Base-by-base conservation (phyloP, 1,140 invertebrate genomes). In the Muscidifurax raptorellus region DNA sequence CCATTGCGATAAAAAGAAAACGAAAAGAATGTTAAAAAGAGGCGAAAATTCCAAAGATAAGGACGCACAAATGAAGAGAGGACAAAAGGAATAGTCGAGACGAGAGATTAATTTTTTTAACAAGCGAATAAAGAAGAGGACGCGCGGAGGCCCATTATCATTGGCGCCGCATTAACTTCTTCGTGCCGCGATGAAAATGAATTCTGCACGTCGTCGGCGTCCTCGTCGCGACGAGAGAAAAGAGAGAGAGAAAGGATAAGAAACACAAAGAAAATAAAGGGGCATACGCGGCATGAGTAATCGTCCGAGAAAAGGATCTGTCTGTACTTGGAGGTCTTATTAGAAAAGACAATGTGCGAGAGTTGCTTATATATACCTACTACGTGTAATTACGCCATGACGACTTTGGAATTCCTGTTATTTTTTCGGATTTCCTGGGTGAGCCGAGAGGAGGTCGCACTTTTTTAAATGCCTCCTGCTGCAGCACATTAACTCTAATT, bases 121-220 rank as follows among this genome's bases (percentile, higher is more conserved):
- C 66, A 28, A 69, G 66, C 66, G 9, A 69, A 27, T 69, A 28
- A 69, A 69, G 28, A 69, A 69, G 5, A 69, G 18, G 52, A 4
- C 66, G 25, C 10, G 15, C 10, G 28, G 66, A 27, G 28, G 25
- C 0, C 10, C 66, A 69, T 69, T 69, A 69, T 69, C 66, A 28
- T 69, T 69, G 66, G 25, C 66, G 27, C 66, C 66, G 66, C 66
- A 30, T 30, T 69, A 69, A 28, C 66, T 69, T 30, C 66, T 28
- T 28, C 25, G 66, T 69, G 66, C n/a, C n/a, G n/a, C 27, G 28
- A 69, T 69, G 66, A 69, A 69, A 69, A 69, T 69, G 66, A 69
- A 69, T 69, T 69, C 27, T 30, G 27, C 66, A 12, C 64, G 64
- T 66, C 64, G 22, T 40, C 36, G 36, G 36, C 7, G 64, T 47